Base-by-base conservation (phyloP, 2,797 vertebrate species). In the Parauchenoglanis ngamensis region DNA sequence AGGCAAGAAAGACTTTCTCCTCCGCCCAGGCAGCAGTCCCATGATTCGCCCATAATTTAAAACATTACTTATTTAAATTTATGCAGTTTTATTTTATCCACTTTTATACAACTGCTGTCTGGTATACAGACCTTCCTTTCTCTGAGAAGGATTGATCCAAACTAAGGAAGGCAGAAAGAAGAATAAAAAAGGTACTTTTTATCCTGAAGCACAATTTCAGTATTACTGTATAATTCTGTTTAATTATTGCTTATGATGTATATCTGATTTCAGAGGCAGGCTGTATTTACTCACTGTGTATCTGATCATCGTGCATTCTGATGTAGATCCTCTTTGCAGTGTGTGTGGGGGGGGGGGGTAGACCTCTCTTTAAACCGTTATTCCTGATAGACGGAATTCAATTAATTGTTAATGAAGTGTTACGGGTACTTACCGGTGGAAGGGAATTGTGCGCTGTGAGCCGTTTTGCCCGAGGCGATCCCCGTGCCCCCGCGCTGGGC, bases 321-420 rank as follows among this genome's bases (percentile, higher is more conserved):
- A 19, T 76, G 6, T 83, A 31, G 61, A 35, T 63, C 49, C 17
- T 76, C 23, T 73, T 70, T 86, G 81, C 35, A 35, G n/a, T n/a
- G 72, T 49, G 44, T 46, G 72, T n/a, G 11, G 13, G 73, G 25
- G 44, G 49, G 1, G 0, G 31, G 56, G 56, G 21, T 61, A 49
- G 61, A 28, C 25, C 80, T 61, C 88, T 86, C 65, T 90, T 89
- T 82, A 82, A 88, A 59, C 23, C 83, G 85, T 88, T 93, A 95
- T 94, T 95, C 94, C 95, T 94, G 88, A 94, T 93, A 94, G 95
- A 90, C 88, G 90, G 92, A 92, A 94, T 94, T 94, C 93, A 95
- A 95, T 96, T 95, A 95, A 94, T 92, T 93, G 90, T 90, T 95
- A 95, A 95, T 95, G 93, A 95, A 92, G 93, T 92, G 94, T 91